These are phyloP conservation scores for Chironomus striatipennis DNA, from an alignment of 1,140 invertebrate species.

Conservation along the genomic window DNA sequence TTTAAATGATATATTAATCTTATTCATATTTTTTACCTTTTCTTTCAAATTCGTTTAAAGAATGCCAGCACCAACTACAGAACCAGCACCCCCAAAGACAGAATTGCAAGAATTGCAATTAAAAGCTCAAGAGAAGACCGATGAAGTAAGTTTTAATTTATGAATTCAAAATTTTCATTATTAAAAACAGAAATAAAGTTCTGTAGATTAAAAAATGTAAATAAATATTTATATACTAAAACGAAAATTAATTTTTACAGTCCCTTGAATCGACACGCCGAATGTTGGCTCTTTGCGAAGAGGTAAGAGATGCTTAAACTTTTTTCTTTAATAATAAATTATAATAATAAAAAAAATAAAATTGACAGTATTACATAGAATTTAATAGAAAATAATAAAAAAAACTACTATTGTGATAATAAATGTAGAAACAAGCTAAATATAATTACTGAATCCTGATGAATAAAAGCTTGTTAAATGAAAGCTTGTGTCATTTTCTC, in stretches of 20 bases:
- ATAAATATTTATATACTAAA: neutral
- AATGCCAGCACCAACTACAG: constrained; percentile 44
- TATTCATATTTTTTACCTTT: no score
- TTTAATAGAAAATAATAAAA: neutral
- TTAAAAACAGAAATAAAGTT: neutral
- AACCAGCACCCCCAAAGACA: constrained; percentile 62
- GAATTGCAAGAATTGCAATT: constrained; percentile 87
- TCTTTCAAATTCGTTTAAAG: constrained; percentile 38
- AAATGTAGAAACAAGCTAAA: no score
- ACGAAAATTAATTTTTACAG: constrained; percentile 46
- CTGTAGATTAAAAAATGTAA: no score
- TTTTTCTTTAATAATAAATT: neutral
- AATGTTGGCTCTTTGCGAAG: constrained; percentile 92
- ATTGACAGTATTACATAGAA: neutral
- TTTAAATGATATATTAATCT: no score
- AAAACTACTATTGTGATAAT: no score
- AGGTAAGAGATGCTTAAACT: constrained; percentile 65
- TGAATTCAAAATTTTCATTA: no score
- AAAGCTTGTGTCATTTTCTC: neutral
- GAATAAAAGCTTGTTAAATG: neutral
- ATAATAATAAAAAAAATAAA: no score
- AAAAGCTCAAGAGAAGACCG: constrained; percentile 74
- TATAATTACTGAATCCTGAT: neutral
- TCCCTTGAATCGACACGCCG: constrained; percentile 93
- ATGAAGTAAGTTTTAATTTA: constrained; percentile 60